Evolutionary conservation across 2,113 vertebrate genomes (phyloP).

Genomic region (Corythoichthys haematopterus): DNA sequence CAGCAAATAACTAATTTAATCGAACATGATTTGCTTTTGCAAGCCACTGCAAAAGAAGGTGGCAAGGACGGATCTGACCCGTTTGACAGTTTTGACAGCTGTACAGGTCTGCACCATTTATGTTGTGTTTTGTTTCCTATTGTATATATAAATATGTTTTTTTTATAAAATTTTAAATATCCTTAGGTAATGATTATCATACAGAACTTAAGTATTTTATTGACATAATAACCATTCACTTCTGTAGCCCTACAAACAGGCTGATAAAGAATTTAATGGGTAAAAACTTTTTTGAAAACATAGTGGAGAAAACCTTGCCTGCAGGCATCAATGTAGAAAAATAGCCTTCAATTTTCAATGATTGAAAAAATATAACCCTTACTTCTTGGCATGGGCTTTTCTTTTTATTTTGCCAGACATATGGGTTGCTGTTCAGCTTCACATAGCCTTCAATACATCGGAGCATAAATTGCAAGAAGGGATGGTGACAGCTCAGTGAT

Average conservation of each 20-base stretch:
- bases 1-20: too few relatives aligned
- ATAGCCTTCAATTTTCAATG: conserved; percentile 2
- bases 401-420: conserved; percentile 11
- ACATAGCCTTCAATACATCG: conserved; percentile 27
- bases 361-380: conserved; percentile 11
- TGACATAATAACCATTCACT: neutral
- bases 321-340: neutral
- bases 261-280: neutral
- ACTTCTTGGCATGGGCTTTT: neutral
- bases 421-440: conserved; percentile 7
- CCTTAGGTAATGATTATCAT: neutral
- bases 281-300: neutral
- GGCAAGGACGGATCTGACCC: too few relatives aligned
- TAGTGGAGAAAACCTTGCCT: neutral
- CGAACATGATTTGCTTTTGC: too few relatives aligned
- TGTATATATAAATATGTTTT: neutral
- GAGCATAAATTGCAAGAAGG: conserved; percentile 35
- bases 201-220: neutral
- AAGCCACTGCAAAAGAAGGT: too few relatives aligned
- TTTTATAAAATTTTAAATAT: neutral
- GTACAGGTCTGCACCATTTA: too few relatives aligned
- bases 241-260: neutral
- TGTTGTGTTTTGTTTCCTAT: neutral
- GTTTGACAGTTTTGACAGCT: too few relatives aligned
- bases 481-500: conserved; percentile 48